A percentile compares a stretch with the other conserved stretches of the same genome.
phyloP scores from a whole-genome alignment of 2,113 vertebrate species.

The Gobio gobio region DNA sequence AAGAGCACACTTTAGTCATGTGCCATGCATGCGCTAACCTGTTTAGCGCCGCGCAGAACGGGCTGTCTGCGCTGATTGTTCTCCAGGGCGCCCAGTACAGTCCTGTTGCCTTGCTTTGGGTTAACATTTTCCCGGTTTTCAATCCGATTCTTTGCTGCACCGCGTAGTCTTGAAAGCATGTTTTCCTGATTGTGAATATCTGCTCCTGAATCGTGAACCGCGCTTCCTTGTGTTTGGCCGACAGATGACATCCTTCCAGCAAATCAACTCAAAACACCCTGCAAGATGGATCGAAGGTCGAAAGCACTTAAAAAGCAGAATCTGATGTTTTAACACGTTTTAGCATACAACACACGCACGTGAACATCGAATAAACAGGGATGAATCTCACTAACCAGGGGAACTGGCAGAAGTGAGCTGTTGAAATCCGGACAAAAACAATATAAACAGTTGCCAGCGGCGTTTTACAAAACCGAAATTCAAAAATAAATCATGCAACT shows the following conservation, averaged over 20 bases:
- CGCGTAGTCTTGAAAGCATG: conserved; percentile 63
- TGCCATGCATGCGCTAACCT: conserved; percentile 56
- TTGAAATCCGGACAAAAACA: conserved; percentile 34
- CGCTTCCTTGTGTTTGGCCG: conserved; percentile 63
- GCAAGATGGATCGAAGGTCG: neutral
- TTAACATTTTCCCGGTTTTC: conserved; percentile 89
- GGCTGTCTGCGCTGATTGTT: conserved; percentile 67
- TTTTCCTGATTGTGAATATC: conserved; percentile 69
- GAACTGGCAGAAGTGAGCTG: neutral
- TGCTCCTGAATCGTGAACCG: conserved; percentile 52
- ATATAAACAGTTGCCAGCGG: conserved; percentile 19
- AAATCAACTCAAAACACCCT: neutral
- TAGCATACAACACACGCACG: neutral
- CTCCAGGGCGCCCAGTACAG: conserved; percentile 81
- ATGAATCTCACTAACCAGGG: conserved; percentile 3
- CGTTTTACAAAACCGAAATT: conserved; percentile 22
- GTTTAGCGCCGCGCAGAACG: conserved; percentile 69
- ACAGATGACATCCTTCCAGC: conserved; percentile 66
- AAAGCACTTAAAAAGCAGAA: neutral
- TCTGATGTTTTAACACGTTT: neutral
- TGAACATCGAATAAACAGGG: neutral
- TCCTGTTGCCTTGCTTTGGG: conserved; percentile 73
- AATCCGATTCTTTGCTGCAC: conserved; percentile 60
- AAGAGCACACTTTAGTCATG: neutral
- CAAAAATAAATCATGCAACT: neutral